phyloP scores from a whole-genome alignment of 2,888 invertebrate species.

The Amblyteles armatorius region DNA sequence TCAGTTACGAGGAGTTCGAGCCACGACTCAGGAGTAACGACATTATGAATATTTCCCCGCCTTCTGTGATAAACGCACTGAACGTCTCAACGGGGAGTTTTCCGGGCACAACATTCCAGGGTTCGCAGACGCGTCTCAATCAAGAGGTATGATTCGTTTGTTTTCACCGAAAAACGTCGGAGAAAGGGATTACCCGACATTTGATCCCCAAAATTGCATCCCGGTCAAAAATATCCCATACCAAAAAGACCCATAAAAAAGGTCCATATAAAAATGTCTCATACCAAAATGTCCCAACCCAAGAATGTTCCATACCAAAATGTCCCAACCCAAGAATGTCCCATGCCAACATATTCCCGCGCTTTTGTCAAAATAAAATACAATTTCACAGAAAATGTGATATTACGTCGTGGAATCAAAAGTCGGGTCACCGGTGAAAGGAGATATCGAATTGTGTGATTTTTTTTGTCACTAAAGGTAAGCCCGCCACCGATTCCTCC shows the following conservation, averaged over 20 bases:
- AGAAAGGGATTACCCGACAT: too few relatives aligned
- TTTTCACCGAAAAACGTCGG: too few relatives aligned
- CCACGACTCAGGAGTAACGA: constrained; percentile 83
- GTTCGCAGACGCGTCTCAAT: constrained; percentile 77
- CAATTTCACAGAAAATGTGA: too few relatives aligned
- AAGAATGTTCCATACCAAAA: neutral
- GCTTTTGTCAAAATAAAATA: too few relatives aligned
- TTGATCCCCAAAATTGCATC: too few relatives aligned
- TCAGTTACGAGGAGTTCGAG: constrained; percentile 85
- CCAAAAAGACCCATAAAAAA: too few relatives aligned
- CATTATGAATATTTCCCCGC: constrained; percentile 83
- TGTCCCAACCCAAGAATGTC: neutral
- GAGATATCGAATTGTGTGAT: neutral
- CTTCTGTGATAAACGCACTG: constrained; percentile 81
- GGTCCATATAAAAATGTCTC: too few relatives aligned
- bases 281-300: too few relatives aligned
- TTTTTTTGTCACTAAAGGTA: constrained; percentile 73
- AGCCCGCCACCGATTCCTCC: constrained; percentile 84
- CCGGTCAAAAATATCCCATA: too few relatives aligned
- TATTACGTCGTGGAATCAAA: too few relatives aligned
- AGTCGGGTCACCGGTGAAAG: neutral
- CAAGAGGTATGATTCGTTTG: constrained; percentile 76
- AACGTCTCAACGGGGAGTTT: constrained; percentile 80
- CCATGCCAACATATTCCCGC: too few relatives aligned
- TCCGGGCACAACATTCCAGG: constrained; percentile 79